Evolutionary conservation across 2,888 invertebrate genomes (phyloP), one percentile per base, ranked within the genome.

Genomic region (Beris morrisii): DNA sequence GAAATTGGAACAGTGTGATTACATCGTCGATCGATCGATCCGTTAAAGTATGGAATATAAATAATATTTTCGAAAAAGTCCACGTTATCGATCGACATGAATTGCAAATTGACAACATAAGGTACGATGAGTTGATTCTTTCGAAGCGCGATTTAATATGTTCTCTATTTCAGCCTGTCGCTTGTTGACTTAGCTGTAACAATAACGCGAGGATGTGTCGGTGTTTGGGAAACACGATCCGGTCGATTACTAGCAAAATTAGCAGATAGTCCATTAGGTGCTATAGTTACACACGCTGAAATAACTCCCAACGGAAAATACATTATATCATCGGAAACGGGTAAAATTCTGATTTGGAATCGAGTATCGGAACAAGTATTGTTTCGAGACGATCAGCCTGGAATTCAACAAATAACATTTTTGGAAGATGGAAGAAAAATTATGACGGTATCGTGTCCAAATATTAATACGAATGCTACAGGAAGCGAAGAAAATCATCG

Each of bases 41-140:
- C 0, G 97, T 98, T 6, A 98, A 98, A 84, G 95, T 97, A 4
- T 98, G 98, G 98, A 98, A 98, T 78, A 95, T 99, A 66, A 96
- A 97, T 79, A 98, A 98, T 78, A 97, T 98, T 71, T 95, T 97
- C 75, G 97, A 98, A 77, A 95, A 97, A 79, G 96, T 97, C 0
- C 95, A 96, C 76, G 93, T 93, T 48, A 96, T 98, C 71, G 95
- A 97, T 75, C 84, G 97, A 7, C 96, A 97, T 77, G 98, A 98
- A 76, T 83, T 97, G 68, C 95, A 95, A 73, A 94, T 98, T 67
- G 97, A 98, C 79, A 88, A 90, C 28, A 92, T 98, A 56, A 90
- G 91, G 91, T 91, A 77, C 55, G 15, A 7, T 31, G 13, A 45
- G 30, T n/a, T 22, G 22, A 22, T 22, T 22, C 22, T 22, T 22